Percentiles rank a stretch among this genome's conserved stretches.
Evolutionary conservation across 2,888 invertebrate species (phyloP).

Genomic region (Sceliomorpha sp.): DNA sequence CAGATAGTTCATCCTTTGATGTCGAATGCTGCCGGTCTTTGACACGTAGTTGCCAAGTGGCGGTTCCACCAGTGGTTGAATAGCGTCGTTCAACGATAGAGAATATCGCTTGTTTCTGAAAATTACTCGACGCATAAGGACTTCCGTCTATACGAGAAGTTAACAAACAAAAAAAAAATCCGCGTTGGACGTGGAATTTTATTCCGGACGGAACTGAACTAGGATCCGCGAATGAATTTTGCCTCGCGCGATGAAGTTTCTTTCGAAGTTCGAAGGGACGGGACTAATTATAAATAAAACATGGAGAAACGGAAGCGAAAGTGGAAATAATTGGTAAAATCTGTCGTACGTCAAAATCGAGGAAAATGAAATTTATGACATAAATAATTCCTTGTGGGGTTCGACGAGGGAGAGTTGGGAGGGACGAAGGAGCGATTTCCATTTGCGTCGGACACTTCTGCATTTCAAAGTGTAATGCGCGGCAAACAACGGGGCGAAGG

Average conservation of each 20-base stretch:
- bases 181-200: too few relatives aligned
- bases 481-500: constrained; percentile 2
- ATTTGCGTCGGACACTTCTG: constrained; percentile 11
- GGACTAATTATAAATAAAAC: constrained; percentile 1
- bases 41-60: constrained; percentile 19
- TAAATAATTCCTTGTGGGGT: neutral
- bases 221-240: constrained; percentile 1
- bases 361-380: constrained; percentile 1
- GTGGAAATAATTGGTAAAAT: constrained; percentile 1
- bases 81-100: constrained; percentile 27
- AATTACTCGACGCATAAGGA: constrained; percentile 2
- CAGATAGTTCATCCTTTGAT: constrained; percentile 61
- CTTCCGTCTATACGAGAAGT: too few relatives aligned
- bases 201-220: too few relatives aligned
- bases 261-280: neutral
- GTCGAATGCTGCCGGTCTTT: constrained; percentile 42
- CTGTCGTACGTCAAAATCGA: neutral
- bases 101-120: constrained; percentile 28
- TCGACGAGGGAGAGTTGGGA: neutral
- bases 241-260: neutral
- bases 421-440: constrained; percentile 7
- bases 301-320: neutral
- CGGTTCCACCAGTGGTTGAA: constrained; percentile 14
- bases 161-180: too few relatives aligned
- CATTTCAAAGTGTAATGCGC: constrained; percentile 14